phyloP scores from a whole-genome alignment of 2,113 vertebrate species.

The Coptodon rendalli region DNA sequence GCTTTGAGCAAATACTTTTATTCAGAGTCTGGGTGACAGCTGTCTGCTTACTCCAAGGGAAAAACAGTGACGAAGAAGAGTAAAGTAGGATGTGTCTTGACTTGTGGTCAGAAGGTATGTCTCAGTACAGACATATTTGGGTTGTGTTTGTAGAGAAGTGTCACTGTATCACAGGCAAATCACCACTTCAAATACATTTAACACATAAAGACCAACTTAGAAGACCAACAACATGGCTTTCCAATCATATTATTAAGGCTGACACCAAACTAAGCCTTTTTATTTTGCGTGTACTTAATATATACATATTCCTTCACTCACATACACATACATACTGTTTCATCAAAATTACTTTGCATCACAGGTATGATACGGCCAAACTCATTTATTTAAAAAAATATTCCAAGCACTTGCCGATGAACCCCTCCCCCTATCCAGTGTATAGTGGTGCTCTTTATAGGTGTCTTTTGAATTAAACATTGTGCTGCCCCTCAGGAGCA shows the following conservation, averaged over 20 bases:
- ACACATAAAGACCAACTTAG: background rate
- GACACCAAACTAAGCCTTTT: background rate
- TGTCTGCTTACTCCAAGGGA: slow-evolving; percentile 36
- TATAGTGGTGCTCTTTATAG: background rate
- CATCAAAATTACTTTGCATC: background rate
- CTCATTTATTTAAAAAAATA: background rate
- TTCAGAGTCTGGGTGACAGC: slow-evolving; percentile 52
- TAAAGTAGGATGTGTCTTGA: background rate
- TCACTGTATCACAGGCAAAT: background rate
- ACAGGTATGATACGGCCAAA: background rate
- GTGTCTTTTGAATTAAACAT: background rate
- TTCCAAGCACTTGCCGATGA: background rate
- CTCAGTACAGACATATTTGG: background rate
- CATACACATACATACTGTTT: background rate
- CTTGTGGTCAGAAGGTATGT: background rate
- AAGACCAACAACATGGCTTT: background rate
- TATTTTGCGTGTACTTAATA: background rate
- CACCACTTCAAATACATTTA: background rate
- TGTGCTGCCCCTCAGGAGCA: background rate
- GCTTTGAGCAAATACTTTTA: slow-evolving; percentile 55
- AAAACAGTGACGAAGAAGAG: background rate
- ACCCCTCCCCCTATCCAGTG: background rate
- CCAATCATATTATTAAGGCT: background rate
- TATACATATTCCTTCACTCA: background rate
- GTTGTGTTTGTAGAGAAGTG: background rate